A percentile compares a stretch with the other conserved stretches of the same genome.
Conservation (phyloP, 2,113 vertebrate species). For the Anas platyrhynchos region DNA sequence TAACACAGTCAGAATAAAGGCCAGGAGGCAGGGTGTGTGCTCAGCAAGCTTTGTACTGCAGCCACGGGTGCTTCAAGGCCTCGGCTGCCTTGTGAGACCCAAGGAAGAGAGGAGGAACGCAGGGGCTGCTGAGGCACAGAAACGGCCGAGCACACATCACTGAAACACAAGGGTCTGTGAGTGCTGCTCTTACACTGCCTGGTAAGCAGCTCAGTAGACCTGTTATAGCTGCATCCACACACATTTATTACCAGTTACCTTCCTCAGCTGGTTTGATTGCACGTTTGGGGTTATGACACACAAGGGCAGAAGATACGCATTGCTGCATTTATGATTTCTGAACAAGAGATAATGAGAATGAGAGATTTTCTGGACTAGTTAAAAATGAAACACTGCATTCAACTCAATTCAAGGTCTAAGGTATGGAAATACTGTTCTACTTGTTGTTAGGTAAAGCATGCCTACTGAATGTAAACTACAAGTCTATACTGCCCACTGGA, state of each 20-base stretch:
- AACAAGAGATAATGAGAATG: neutral
- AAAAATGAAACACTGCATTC: neutral
- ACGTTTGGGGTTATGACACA: neutral
- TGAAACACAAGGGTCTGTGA: rapidly evolving
- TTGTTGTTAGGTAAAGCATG: neutral
- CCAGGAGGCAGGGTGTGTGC: neutral
- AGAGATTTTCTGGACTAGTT: neutral
- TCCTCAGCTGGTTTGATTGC: neutral
- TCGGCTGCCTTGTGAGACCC: neutral
- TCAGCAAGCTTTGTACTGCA: neutral
- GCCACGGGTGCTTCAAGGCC: neutral
- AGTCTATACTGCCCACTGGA: neutral
- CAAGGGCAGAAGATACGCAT: neutral
- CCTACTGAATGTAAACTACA: neutral
- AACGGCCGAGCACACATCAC: no score
- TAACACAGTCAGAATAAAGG: neutral
- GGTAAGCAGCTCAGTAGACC: neutral
- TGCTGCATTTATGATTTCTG: neutral
- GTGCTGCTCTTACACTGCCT: neutral
- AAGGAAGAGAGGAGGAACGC: neutral
- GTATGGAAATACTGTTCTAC: neutral
- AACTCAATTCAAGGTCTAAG: neutral
- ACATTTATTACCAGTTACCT: neutral
- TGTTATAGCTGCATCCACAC: neutral
- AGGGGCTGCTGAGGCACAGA: neutral